A percentile compares a stretch with the other conserved stretches of the same genome.
phyloP scores from a whole-genome alignment of 1,140 invertebrate species.

The Harlomillsia oculata region DNA sequence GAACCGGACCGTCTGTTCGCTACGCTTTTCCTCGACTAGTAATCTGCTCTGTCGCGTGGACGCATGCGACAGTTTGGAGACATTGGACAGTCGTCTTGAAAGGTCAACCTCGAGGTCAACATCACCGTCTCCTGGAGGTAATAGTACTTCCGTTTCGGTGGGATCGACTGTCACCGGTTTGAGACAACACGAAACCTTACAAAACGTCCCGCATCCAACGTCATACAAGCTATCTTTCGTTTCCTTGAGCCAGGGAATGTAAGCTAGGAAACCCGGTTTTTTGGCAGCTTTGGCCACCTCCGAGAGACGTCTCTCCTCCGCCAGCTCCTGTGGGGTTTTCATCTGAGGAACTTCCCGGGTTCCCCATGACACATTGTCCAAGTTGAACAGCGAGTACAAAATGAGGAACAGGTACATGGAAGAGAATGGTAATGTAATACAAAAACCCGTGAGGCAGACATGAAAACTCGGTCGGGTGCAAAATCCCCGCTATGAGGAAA shows the following conservation, averaged over 20 bases:
- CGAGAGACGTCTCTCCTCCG: background rate
- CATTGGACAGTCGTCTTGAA: background rate
- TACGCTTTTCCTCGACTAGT: background rate
- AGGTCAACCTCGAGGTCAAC: background rate
- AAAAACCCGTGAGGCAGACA: slow-evolving; percentile 68
- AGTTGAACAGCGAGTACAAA: slow-evolving; percentile 80
- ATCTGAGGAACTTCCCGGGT: slow-evolving; percentile 58
- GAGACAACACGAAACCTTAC: slow-evolving; percentile 42
- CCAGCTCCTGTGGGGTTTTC: slow-evolving; percentile 39
- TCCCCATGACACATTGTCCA: slow-evolving; percentile 76
- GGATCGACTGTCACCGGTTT: no score
- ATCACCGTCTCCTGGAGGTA: background rate
- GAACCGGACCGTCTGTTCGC: background rate
- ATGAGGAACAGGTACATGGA: slow-evolving; percentile 88
- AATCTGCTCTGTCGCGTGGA: no score
- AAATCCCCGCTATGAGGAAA: slow-evolving; percentile 57
- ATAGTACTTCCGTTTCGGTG: background rate
- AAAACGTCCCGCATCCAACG: slow-evolving; percentile 41
- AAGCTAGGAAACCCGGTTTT: background rate
- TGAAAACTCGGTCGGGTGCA: slow-evolving; percentile 56
- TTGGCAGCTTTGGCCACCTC: no score
- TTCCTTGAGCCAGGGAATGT: slow-evolving; percentile 4
- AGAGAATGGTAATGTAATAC: slow-evolving; percentile 85
- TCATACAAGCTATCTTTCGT: slow-evolving; percentile 43
- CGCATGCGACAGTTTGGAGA: no score